A percentile compares a stretch with the other conserved stretches of the same genome.
Evolutionary conservation across 2,888 invertebrate species (phyloP).

Genomic region (Tetramorium bicarinatum): DNA sequence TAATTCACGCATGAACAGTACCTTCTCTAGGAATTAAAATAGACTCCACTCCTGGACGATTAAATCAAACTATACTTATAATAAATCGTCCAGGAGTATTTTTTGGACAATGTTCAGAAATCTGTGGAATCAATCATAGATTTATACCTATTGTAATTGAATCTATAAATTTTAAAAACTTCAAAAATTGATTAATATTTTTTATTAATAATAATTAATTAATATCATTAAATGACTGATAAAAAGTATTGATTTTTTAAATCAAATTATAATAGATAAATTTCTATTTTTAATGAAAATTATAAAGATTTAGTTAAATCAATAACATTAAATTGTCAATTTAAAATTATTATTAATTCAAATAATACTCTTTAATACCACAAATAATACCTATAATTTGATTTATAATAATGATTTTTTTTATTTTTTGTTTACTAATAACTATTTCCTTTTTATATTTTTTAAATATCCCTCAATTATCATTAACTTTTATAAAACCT

Average conservation of each 20-base stretch:
- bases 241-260: constrained; percentile 89
- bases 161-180: constrained; percentile 87
- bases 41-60: too few relatives aligned
- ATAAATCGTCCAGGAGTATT: too few relatives aligned
- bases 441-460: too few relatives aligned
- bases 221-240: constrained; percentile 88
- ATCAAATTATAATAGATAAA: constrained; percentile 88
- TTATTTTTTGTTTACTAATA: neutral
- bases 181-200: constrained; percentile 90
- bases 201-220: neutral
- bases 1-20: constrained; percentile 90
- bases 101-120: too few relatives aligned
- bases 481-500: too few relatives aligned
- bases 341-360: too few relatives aligned
- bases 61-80: too few relatives aligned
- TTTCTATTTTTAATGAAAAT: constrained; percentile 80
- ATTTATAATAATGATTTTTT: neutral
- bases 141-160: constrained; percentile 93
- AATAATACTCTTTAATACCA: constrained; percentile 31
- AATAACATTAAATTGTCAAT: constrained; percentile 84
- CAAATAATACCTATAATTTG: neutral
- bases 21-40: constrained; percentile 93
- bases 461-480: too few relatives aligned
- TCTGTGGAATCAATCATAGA: too few relatives aligned
- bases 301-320: constrained; percentile 88